Base-by-base conservation (phyloP, 2,113 vertebrate species). In the Lates calcarifer region DNA sequence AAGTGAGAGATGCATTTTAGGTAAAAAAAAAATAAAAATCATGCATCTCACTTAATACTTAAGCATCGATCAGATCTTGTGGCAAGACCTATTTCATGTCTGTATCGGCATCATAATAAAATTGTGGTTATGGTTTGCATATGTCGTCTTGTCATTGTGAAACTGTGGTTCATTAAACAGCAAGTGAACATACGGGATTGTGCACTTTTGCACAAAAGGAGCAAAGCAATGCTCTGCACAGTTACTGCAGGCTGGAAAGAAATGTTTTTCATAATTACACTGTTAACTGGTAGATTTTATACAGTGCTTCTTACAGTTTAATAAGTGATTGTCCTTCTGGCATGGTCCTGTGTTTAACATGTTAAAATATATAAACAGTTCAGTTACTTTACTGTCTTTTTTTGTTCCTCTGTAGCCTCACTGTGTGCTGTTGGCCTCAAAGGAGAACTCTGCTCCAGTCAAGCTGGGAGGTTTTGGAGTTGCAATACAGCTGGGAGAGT, bases 401-500 rank as follows among this genome's bases (percentile, higher is more conserved):
- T 41, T 39, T 67, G 1, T 66, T 67, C 29, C 24, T 81, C 55
- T 63, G 62, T 13, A 90, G 92, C 92, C 91, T 77, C 93, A 92
- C 82, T 94, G 91, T 49, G 91, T 94, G 70, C 82, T 94, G 61
- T 93, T 99, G 90, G 98, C 98, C 81, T 99, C 98, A 43, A 99
- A 99, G 92, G 98, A 99, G 91, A 99, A 99, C 89, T 99, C 98
- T 35, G 98, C 98, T 74, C 98, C 98, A 2, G 98, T 99, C 84
- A 99, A 99, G 87, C 97, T 99, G 71, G 98, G 98, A 74, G 98
- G 98, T 31, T 99, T 99, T 29, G 98, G 98, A 53, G 98, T 99
- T 85, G 98, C 98, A 55, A 99, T 99, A 90, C 98, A 99, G 51
- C 96, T 99, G 84, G 98, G 98, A 87, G 98, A 99, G 89, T 99